Conservation (phyloP, 2,888 invertebrate genomes). For the Mythimna loreyi region DNA sequence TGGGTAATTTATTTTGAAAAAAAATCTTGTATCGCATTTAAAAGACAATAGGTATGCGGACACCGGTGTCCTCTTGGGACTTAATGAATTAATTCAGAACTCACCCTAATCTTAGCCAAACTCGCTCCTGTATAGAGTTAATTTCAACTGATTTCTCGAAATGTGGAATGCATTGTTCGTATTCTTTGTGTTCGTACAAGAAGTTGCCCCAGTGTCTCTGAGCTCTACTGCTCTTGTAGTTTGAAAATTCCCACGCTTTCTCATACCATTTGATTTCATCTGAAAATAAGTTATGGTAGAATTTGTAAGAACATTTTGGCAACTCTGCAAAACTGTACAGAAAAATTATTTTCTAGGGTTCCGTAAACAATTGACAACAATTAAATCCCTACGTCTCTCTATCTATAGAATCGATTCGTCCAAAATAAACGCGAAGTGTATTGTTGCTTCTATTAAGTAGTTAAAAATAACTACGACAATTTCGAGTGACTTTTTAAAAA, state of each 20-base stretch:
- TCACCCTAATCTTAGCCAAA: conserved; percentile 96
- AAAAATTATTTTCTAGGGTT: background rate
- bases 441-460: background rate
- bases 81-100: conserved; percentile 49
- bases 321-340: background rate
- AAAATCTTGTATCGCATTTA: background rate
- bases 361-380: background rate
- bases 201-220: conserved; percentile 97
- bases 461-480: background rate
- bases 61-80: too few relatives aligned
- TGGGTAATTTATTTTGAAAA: background rate
- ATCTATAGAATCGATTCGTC: too few relatives aligned
- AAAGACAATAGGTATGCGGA: too few relatives aligned
- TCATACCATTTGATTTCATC: conserved; percentile 95
- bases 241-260: conserved; percentile 97
- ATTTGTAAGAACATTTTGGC: background rate
- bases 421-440: background rate
- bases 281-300: conserved; percentile 64
- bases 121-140: conserved; percentile 96
- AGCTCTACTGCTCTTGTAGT: conserved; percentile 95
- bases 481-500: background rate
- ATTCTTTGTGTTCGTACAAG: conserved; percentile 94
- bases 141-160: conserved; percentile 95
- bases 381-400: too few relatives aligned
- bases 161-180: conserved; percentile 95